These are phyloP conservation scores for Bubo bubo DNA, from an alignment of 2,113 vertebrate genomes.

Conservation along the genomic window DNA sequence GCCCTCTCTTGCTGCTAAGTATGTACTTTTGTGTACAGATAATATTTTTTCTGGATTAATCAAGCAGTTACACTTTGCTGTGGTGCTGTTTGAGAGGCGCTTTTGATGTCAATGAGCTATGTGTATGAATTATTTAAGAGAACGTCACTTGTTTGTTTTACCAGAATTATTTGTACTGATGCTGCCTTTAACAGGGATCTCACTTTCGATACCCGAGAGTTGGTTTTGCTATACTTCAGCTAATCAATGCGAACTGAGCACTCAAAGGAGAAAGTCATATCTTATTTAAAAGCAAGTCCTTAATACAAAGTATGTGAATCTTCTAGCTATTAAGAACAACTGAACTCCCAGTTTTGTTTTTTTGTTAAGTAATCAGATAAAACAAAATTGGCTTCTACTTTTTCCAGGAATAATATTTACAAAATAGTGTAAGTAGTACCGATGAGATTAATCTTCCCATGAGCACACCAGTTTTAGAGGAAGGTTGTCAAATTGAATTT, in stretches of 20 bases:
- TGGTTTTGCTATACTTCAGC: background rate
- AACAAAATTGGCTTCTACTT: background rate
- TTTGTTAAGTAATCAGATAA: background rate
- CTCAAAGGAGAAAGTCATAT: background rate
- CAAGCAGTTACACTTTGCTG: background rate
- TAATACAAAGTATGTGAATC: background rate
- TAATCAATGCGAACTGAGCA: conserved; percentile 31
- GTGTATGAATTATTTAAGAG: conserved; percentile 52
- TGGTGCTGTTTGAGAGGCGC: background rate
- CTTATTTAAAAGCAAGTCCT: background rate
- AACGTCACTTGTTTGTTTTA: conserved; percentile 22
- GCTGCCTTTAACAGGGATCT: background rate
- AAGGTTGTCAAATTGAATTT: background rate
- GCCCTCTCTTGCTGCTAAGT: background rate
- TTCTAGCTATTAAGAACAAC: background rate
- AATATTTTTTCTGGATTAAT: conserved; percentile 10
- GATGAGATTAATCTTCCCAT: background rate
- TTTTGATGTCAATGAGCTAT: conserved; percentile 21
- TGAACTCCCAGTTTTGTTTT: background rate
- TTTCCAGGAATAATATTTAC: background rate
- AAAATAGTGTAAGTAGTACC: background rate
- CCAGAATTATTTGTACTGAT: background rate
- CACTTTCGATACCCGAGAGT: background rate
- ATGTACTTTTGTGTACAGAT: background rate
- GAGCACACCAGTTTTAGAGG: background rate